Conservation (phyloP, 2,888 invertebrate genomes). For the Dolichomitus sp. region DNA sequence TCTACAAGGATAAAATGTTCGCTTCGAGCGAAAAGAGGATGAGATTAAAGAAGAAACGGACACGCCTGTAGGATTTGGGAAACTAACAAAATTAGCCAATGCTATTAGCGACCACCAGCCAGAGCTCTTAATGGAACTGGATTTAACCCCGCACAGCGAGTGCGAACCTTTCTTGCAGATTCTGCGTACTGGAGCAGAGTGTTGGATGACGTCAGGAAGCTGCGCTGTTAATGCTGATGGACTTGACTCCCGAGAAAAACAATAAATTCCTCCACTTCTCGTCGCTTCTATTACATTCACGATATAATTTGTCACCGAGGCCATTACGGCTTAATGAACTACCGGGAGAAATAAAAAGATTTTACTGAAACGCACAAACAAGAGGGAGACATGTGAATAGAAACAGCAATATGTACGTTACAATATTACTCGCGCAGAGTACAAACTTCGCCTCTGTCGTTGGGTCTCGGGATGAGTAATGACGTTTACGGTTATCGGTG, state of each 20-base stretch:
- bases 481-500: slow-evolving; percentile 67
- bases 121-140: slow-evolving; percentile 78
- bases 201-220: slow-evolving; percentile 35
- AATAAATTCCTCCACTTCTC: slow-evolving; percentile 47
- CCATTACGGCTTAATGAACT: slow-evolving; percentile 51
- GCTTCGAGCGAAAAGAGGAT: background rate
- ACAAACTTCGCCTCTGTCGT: slow-evolving; percentile 13
- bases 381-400: background rate
- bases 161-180: background rate
- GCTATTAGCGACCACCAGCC: slow-evolving; percentile 76
- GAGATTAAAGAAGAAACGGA: background rate
- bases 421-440: background rate
- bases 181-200: slow-evolving; percentile 25
- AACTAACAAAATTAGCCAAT: slow-evolving; percentile 54
- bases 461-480: slow-evolving; percentile 61
- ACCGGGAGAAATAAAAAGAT: slow-evolving; percentile 43
- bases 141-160: slow-evolving; percentile 72
- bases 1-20: background rate
- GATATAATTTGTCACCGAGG: slow-evolving; percentile 54
- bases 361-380: background rate
- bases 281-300: slow-evolving; percentile 3
- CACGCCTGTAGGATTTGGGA: background rate
- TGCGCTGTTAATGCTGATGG: slow-evolving; percentile 25
- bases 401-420: background rate
- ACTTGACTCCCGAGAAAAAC: slow-evolving; percentile 59